Conservation (phyloP, 2,113 vertebrate genomes). For the Poecilia latipinna region DNA sequence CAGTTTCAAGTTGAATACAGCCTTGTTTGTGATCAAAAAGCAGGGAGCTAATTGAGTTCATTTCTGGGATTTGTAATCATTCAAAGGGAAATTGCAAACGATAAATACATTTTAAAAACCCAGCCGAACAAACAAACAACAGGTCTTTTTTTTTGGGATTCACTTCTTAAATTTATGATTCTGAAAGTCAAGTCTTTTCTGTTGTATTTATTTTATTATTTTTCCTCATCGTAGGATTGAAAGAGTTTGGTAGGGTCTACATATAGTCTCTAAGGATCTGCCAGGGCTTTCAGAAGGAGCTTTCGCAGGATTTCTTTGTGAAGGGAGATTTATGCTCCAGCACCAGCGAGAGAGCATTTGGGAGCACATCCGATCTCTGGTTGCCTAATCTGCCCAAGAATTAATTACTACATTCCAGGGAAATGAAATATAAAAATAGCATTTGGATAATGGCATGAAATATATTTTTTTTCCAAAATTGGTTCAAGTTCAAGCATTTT, state of each 20-base stretch:
- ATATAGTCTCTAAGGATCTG: not conserved
- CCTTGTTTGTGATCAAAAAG: constrained; percentile 11
- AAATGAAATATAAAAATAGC: not conserved
- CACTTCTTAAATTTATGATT: no score
- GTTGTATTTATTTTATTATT: no score
- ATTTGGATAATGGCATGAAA: not conserved
- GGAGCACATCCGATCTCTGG: not conserved
- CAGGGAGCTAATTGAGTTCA: not conserved
- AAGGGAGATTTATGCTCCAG: not conserved
- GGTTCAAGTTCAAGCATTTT: no score
- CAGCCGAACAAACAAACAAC: no score
- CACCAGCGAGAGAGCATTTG: not conserved
- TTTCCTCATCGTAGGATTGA: not conserved
- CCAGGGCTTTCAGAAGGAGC: not conserved
- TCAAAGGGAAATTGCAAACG: not conserved
- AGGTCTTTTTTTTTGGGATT: no score
- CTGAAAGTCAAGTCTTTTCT: no score
- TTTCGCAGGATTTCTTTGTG: not conserved
- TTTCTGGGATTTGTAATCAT: not conserved
- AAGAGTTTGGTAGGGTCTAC: no score
- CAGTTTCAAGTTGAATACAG: constrained; percentile 22
- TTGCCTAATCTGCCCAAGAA: not conserved
- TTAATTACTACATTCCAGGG: not conserved
- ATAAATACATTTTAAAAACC: no score
- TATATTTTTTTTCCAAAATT: no score